Evolutionary conservation across 2,113 vertebrate genomes (phyloP), one percentile per base, ranked within the genome.

Genomic region (Lampris incognitus): DNA sequence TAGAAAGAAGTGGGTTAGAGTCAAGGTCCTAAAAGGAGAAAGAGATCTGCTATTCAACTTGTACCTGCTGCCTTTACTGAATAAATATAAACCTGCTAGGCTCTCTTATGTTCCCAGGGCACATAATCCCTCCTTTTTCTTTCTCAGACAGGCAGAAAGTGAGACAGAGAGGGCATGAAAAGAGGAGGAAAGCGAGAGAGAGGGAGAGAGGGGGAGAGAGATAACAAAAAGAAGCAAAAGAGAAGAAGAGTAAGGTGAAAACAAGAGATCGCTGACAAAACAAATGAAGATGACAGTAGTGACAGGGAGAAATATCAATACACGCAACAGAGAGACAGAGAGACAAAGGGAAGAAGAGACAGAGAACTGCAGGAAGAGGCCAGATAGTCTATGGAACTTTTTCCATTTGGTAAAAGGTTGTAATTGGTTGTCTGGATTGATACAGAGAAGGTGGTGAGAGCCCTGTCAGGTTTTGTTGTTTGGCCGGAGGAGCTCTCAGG

Each of bases 391-490:
- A 24, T 24, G 24, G 66, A 72, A 79, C 69, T 61, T 65, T 82
- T 78, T 81, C 73, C 66, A 78, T 89, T 86, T 68, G 81, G 52
- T 71, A 76, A 82, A 78, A 81, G 78, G 40, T 74, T 83, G 82
- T 85, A 87, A 89, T 91, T 90, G 81, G 78, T 66, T 87, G 88
- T 85, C 82, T 72, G 66, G 70, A 40, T 74, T 79, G 80, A 88
- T 84, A 63, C 9, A 78, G 72, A 39, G 82, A 66, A 71, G 68
- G 74, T 36, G 2, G 69, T 52, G 65, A 57, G 58, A 65, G 50
- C 41, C 44, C 73, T 79, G 84, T 66, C 78, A 49, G 78, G 41
- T 79, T 41, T 55, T 65, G 72, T 87, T 87, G 75, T 79, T 69
- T 55, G 46, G 38, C 74, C 52, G 65, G 72, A 70, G 56, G 38